Evolutionary conservation across 2,797 vertebrate genomes (phyloP).

Genomic region (Pipistrellus kuhlii): DNA sequence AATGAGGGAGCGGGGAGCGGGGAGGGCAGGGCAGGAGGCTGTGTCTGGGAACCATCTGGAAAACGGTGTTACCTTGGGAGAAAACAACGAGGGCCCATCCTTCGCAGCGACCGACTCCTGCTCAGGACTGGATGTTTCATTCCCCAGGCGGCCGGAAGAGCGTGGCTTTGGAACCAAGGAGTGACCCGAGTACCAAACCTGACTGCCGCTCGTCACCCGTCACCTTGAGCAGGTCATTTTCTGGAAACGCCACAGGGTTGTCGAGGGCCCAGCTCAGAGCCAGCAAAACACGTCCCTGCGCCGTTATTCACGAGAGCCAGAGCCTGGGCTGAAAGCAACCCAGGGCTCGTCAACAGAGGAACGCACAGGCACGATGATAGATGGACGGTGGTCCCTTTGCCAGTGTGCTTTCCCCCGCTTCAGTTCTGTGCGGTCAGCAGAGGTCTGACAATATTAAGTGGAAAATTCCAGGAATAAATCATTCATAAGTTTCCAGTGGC

Average conservation of each 20-base stretch:
- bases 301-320: background rate
- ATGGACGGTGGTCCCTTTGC: background rate
- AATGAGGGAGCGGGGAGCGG: background rate
- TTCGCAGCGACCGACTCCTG: conserved; percentile 10
- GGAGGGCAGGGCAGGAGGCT: background rate
- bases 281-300: background rate
- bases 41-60: background rate
- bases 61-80: background rate
- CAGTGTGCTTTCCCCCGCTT: too few relatives aligned
- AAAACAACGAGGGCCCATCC: background rate
- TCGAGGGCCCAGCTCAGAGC: background rate
- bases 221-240: background rate
- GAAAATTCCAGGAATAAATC: background rate
- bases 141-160: background rate
- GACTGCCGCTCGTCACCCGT: background rate
- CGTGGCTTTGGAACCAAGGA: background rate
- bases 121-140: background rate
- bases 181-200: background rate
- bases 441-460: background rate
- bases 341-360: background rate
- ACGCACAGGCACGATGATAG: background rate
- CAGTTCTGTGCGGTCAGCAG: too few relatives aligned
- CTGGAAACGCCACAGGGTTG: background rate
- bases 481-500: background rate
- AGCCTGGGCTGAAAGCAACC: background rate